Base-by-base conservation (phyloP, 2,797 vertebrate species). In the Tapirus indicus region DNA sequence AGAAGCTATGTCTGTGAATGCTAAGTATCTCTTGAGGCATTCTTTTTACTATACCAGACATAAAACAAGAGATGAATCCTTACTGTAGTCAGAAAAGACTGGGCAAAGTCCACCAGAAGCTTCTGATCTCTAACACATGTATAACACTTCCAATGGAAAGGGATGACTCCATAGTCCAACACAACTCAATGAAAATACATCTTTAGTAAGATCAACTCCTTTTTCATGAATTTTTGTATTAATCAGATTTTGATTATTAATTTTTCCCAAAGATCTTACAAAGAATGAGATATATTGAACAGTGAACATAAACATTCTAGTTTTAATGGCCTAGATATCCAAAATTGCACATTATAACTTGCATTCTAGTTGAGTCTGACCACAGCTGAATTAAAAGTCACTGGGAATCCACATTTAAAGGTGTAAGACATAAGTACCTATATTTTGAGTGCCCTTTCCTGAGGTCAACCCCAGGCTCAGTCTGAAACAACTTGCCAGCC, bases 181-280 rank as follows among this genome's bases (percentile, higher is more conserved):
- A 49, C 27, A 71, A 11, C 7, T 54, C 87, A 64, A n/a, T 52
- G 13, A 68, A 88, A 78, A 83, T 8, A 49, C 0, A 2, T 58
- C n/a, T 69, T 86, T 13, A 82, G 49, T 35, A 91, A 85, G 9
- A 69, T 62, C 49, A 14, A 27, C n/a, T 92, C 52, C 8, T 69
- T 94, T 96, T n/a, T 54, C 12, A 8, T 0, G 12, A 20, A 80
- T 83, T 83, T 52, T 93, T 62, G 8, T 86, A 66, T 72, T 91
- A 32, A 71, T 68, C 66, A 47, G 88, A 49, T 16, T 64, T 88
- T 12, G 8, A 38, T 20, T 66, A 56, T 56, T 84, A 29, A 62
- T 64, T 72, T 94, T 38, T 90, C 66, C 52, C 68, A 7, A 72
- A 96, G 58, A 86, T 32, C 32, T 91, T 74, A 78, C 29, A n/a